These are phyloP conservation scores for Heliconius cydno DNA, from an alignment of 2,888 invertebrate genomes.

Conservation along the genomic window DNA sequence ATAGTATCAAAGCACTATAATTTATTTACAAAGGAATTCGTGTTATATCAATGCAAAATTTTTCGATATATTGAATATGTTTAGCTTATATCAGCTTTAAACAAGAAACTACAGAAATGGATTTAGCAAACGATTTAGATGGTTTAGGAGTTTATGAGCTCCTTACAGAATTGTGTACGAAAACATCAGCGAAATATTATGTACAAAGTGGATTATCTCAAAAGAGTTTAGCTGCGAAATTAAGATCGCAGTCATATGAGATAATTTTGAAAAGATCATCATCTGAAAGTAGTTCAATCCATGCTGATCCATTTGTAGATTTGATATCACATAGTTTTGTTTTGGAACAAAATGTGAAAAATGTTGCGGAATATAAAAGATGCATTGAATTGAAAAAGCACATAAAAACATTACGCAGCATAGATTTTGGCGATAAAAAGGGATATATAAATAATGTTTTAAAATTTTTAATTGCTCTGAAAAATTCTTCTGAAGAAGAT, in stretches of 20 bases:
- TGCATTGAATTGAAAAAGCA: constrained; percentile 65
- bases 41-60: not conserved
- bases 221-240: constrained; percentile 62
- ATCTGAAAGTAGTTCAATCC: constrained; percentile 54
- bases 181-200: constrained; percentile 65
- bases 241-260: constrained; percentile 73
- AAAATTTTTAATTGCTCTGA: constrained; percentile 64
- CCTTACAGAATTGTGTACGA: constrained; percentile 69
- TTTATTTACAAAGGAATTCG: not conserved
- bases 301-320: constrained; percentile 66
- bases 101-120: not conserved
- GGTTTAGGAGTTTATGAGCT: constrained; percentile 71
- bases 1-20: too few relatives aligned
- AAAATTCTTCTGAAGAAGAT: constrained; percentile 65
- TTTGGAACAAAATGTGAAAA: constrained; percentile 65
- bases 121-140: constrained; percentile 27
- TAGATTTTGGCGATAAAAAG: constrained; percentile 62
- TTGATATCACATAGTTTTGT: constrained; percentile 69
- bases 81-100: not conserved
- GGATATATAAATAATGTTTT: constrained; percentile 63
- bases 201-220: constrained; percentile 62
- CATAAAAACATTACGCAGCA: constrained; percentile 60
- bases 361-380: constrained; percentile 70
- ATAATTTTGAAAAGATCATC: constrained; percentile 73
- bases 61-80: not conserved